phyloP scores from a whole-genome alignment of 2,888 invertebrate genomes.

The Ormia ochracea region DNA sequence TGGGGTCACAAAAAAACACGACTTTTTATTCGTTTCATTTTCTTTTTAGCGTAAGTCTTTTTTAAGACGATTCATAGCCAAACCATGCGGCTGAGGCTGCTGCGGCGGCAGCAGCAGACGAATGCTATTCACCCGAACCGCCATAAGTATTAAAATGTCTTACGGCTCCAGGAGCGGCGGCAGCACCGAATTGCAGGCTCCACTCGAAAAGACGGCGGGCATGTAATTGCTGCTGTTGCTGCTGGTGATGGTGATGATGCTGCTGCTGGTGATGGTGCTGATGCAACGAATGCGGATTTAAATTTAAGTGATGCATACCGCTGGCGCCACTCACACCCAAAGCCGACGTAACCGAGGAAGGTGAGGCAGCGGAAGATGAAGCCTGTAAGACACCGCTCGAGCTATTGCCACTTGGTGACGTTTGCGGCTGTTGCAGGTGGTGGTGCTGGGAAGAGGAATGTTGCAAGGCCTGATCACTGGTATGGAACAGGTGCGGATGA shows the following conservation, averaged over 20 bases:
- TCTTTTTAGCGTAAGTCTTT: neutral
- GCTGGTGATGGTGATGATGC: slow-evolving; percentile 77
- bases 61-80: slow-evolving; percentile 74
- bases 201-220: slow-evolving; percentile 77
- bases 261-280: slow-evolving; percentile 76
- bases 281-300: slow-evolving; percentile 75
- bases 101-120: slow-evolving; percentile 66
- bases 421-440: slow-evolving; percentile 66
- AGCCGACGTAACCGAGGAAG: slow-evolving; percentile 72
- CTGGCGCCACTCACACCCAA: slow-evolving; percentile 67
- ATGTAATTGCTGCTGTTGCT: slow-evolving; percentile 77
- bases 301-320: slow-evolving; percentile 73
- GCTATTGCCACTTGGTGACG: slow-evolving; percentile 72
- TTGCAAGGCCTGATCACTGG: slow-evolving; percentile 74
- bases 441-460: slow-evolving; percentile 67
- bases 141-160: slow-evolving; percentile 77
- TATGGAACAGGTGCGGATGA: slow-evolving; percentile 76
- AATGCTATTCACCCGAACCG: slow-evolving; percentile 77
- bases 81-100: slow-evolving; percentile 74
- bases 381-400: slow-evolving; percentile 72
- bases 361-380: slow-evolving; percentile 71
- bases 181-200: slow-evolving; percentile 77
- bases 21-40: slow-evolving; percentile 3
- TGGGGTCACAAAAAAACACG: neutral
- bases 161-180: slow-evolving; percentile 75